phyloP scores from a whole-genome alignment of 2,113 vertebrate species.

The Aythya baeri region DNA sequence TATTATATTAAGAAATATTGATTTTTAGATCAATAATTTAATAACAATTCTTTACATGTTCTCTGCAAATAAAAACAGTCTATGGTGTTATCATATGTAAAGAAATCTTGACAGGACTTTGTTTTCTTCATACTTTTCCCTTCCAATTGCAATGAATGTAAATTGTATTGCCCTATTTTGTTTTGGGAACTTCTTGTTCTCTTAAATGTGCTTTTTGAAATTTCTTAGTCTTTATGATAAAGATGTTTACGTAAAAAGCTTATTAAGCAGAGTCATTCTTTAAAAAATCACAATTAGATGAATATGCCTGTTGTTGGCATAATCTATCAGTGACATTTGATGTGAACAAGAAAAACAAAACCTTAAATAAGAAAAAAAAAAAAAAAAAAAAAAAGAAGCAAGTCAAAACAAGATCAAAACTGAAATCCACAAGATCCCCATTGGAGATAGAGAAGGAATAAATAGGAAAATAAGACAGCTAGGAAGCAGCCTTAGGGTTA shows the following conservation, averaged over 20 bases:
- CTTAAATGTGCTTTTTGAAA: neutral
- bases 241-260: neutral
- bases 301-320: neutral
- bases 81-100: neutral
- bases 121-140: neutral
- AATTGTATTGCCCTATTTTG: neutral
- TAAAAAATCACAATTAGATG: neutral
- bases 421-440: neutral
- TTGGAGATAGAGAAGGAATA: neutral
- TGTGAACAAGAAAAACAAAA: neutral
- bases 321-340: neutral
- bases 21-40: neutral
- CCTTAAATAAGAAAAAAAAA: neutral
- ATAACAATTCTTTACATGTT: neutral
- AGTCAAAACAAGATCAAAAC: neutral
- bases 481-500: neutral
- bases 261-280: neutral
- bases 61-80: neutral
- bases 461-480: neutral
- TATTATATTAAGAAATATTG: neutral
- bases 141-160: neutral
- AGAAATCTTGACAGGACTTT: neutral
- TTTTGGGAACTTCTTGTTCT: neutral
- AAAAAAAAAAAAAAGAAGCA: neutral
- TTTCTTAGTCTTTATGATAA: neutral